A percentile compares a stretch with the other conserved stretches of the same genome.
These are phyloP conservation scores for Okapia johnstoni DNA, from an alignment of 2,113 vertebrate genomes.

Conservation along the genomic window DNA sequence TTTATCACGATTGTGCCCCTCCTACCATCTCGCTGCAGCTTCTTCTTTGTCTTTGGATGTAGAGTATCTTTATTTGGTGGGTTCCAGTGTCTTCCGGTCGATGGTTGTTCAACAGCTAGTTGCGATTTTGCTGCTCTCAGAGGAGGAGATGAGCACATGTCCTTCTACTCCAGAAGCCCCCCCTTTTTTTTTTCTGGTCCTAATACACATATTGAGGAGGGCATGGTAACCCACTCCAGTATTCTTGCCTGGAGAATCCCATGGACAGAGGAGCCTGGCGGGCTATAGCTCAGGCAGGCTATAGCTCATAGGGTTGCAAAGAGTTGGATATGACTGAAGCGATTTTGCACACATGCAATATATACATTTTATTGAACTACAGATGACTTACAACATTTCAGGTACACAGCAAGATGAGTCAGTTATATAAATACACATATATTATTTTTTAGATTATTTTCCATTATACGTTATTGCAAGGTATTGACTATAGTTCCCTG, in stretches of 20 bases:
- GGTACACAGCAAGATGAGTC: background rate
- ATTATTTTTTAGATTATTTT: background rate
- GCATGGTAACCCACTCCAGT: background rate
- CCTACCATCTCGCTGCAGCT: background rate
- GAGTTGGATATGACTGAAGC: background rate
- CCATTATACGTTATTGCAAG: background rate
- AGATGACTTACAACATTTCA: background rate
- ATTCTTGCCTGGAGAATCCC: background rate
- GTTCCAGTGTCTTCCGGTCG: background rate
- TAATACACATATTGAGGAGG: background rate
- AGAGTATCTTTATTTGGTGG: background rate
- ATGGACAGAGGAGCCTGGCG: background rate
- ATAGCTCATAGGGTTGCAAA: background rate
- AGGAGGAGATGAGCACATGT: background rate
- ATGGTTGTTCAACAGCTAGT: background rate
- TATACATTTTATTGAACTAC: background rate
- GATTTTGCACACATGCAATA: fast-evolving
- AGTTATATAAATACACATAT: background rate
- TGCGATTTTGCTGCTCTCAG: background rate
- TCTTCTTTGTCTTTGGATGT: background rate
- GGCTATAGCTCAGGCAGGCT: background rate
- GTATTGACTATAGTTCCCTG: background rate
- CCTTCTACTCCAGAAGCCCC: background rate
- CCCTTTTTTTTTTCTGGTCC: background rate
- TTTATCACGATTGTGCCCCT: background rate